Percentiles rank a stretch among this genome's conserved stretches.
These are phyloP conservation scores for Ephydatia muelleri DNA, from an alignment of 37 sponge, comb jelly and placozoan genomes.

Conservation along the genomic window DNA sequence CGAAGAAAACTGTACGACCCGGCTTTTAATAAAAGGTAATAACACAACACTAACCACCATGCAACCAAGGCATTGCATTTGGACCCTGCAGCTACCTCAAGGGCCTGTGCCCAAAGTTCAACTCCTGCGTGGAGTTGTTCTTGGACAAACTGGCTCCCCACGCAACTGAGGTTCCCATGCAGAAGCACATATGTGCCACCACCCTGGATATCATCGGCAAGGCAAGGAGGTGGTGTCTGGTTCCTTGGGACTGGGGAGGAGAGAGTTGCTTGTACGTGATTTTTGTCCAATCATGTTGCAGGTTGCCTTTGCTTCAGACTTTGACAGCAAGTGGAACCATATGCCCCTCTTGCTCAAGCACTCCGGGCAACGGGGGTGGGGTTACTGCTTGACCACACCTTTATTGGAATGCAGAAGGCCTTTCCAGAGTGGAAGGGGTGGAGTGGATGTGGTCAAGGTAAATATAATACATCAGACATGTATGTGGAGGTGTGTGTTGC, in stretches of 20 bases:
- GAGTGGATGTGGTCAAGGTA: too few species aligned
- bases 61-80: too few species aligned
- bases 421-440: too few species aligned
- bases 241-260: too few species aligned
- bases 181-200: background rate
- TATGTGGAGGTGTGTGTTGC: too few species aligned
- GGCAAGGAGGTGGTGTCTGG: background rate
- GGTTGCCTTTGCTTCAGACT: conserved; percentile 8
- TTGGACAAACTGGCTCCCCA: background rate
- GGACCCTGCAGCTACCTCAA: background rate
- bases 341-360: background rate
- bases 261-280: too few species aligned
- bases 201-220: background rate
- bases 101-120: background rate
- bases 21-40: background rate
- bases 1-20: conserved; percentile 10
- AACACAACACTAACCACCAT: too few species aligned
- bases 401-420: too few species aligned
- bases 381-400: too few species aligned
- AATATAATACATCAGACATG: too few species aligned
- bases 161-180: background rate
- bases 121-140: background rate
- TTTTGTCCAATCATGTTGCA: too few species aligned
- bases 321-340: background rate
- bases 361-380: background rate